Conservation (phyloP, 2,113 vertebrate genomes). For the Seriola quinqueradiata region DNA sequence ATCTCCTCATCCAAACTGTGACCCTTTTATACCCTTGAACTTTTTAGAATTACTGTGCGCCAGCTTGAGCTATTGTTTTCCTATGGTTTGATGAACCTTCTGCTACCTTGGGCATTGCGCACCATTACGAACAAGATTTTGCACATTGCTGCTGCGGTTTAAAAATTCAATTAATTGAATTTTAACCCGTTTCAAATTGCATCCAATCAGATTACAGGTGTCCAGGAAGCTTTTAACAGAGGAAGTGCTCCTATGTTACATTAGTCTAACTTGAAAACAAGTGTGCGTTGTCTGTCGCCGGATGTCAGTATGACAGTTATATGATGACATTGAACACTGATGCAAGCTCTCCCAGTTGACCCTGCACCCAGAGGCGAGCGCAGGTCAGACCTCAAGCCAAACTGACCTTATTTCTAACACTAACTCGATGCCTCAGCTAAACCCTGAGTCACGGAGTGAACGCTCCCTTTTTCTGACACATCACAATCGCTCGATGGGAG, state of each 20-base stretch:
- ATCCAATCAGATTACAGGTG: not conserved
- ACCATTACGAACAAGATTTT: not conserved
- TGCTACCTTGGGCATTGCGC: not conserved
- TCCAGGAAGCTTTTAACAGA: not conserved
- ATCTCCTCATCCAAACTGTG: too few relatives aligned
- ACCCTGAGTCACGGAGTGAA: constrained; percentile 9
- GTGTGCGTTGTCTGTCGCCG: not conserved
- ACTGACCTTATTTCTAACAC: constrained; percentile 11
- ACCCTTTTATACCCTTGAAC: too few relatives aligned
- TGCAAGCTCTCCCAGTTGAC: not conserved
- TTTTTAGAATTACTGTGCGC: too few relatives aligned
- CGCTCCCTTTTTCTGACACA: constrained; percentile 2
- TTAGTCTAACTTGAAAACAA: constrained; percentile 11
- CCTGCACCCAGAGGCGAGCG: not conserved
- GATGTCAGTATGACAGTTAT: not conserved
- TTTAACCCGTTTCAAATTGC: not conserved
- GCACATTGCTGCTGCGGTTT: not conserved
- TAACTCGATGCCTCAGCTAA: constrained; percentile 7
- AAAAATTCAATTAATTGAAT: not conserved
- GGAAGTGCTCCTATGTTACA: not conserved
- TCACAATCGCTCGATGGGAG: not conserved
- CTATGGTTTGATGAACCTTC: not conserved
- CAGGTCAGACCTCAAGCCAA: not conserved
- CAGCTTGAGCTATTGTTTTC: too few relatives aligned
- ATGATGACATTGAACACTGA: constrained; percentile 1